Evolutionary conservation across 2,888 invertebrate species (phyloP).

Genomic region (Heterodera filipjevi): DNA sequence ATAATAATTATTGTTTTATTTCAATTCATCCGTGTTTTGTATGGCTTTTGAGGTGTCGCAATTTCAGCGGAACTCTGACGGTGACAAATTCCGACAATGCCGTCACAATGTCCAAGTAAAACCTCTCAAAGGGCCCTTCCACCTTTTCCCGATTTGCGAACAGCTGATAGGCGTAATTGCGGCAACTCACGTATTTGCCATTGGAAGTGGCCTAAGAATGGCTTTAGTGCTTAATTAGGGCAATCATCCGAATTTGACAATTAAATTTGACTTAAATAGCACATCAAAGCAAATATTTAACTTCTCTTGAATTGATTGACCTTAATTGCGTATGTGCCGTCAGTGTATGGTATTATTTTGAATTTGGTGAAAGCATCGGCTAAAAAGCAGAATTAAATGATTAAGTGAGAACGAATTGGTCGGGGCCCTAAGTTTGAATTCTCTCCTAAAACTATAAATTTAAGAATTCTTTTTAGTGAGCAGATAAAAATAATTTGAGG

Average conservation of each 20-base stretch:
- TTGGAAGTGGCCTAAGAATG: background rate
- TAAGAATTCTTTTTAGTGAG: too few relatives aligned
- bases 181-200: background rate
- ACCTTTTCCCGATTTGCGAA: conserved; percentile 5
- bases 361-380: background rate
- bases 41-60: background rate
- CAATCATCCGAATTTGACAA: too few relatives aligned
- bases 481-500: too few relatives aligned
- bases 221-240: too few relatives aligned
- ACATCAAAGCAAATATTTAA: too few relatives aligned
- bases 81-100: conserved; percentile 3
- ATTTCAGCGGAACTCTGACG: background rate
- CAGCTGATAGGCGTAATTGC: conserved; percentile 1
- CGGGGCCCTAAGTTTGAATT: too few relatives aligned
- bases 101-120: background rate
- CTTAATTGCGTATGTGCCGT: conserved; percentile 5
- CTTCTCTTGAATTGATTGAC: too few relatives aligned
- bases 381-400: background rate
- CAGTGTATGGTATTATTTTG: background rate
- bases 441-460: too few relatives aligned
- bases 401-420: too few relatives aligned
- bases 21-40: background rate
- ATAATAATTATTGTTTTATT: too few relatives aligned
- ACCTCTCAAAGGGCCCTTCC: background rate
- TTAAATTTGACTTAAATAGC: too few relatives aligned